Evolutionary conservation across 2,888 invertebrate species (phyloP).

Genomic region (Thumatha senex): DNA sequence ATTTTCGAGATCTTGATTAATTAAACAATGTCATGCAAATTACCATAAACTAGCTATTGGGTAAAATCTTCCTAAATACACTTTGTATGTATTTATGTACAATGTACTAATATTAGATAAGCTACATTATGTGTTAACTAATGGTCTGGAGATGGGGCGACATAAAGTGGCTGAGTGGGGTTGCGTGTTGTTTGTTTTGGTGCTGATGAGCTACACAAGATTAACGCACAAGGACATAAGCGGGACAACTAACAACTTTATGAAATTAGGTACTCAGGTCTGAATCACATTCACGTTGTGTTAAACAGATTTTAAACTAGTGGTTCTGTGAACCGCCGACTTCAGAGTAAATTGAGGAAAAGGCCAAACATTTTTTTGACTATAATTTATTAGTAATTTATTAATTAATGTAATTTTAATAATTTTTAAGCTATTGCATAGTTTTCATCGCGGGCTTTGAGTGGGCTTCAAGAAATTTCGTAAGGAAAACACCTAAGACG

Average conservation of each 20-base stretch:
- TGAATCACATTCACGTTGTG: background rate
- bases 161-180: constrained; percentile 9
- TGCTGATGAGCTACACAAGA: constrained; percentile 9
- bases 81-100: background rate
- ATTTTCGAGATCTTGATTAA: too few relatives aligned
- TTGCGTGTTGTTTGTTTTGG: constrained; percentile 11
- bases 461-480: too few relatives aligned
- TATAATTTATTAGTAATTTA: too few relatives aligned
- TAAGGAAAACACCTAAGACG: too few relatives aligned
- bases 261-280: background rate
- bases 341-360: too few relatives aligned
- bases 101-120: background rate
- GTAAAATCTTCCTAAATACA: too few relatives aligned
- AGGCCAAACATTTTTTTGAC: too few relatives aligned
- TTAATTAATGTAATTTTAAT: too few relatives aligned
- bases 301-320: background rate
- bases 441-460: too few relatives aligned
- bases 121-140: background rate
- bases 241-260: background rate
- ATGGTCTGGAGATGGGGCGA: constrained; percentile 3
- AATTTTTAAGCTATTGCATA: too few relatives aligned
- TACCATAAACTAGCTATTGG: too few relatives aligned
- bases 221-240: constrained; percentile 5
- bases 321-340: background rate
- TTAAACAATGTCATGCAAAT: too few relatives aligned